These are phyloP conservation scores for Eurytoma adleriae DNA, from an alignment of 2,888 invertebrate genomes.

Conservation along the genomic window DNA sequence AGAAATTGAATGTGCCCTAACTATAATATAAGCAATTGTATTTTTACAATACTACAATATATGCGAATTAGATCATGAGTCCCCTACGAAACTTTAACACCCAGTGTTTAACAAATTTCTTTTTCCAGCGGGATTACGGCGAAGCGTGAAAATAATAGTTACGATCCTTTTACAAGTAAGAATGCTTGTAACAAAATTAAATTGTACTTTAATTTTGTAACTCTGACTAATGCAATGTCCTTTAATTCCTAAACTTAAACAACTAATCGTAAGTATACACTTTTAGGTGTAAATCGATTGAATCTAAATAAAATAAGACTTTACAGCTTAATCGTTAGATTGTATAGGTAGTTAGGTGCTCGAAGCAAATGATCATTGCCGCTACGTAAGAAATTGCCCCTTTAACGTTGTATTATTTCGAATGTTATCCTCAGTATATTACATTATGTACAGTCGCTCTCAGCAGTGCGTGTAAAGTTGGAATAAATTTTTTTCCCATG, in stretches of 20 bases:
- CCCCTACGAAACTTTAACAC: slow-evolving; percentile 21
- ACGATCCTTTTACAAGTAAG: background rate
- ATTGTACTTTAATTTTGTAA: slow-evolving; percentile 6
- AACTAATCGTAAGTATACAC: slow-evolving; percentile 26
- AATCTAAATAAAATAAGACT: slow-evolving; percentile 3
- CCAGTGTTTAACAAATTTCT: slow-evolving; percentile 22
- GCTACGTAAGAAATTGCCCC: slow-evolving; percentile 17
- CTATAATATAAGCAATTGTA: slow-evolving; percentile 28
- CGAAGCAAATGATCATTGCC: slow-evolving; percentile 32
- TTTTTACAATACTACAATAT: slow-evolving; percentile 9
- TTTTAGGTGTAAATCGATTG: slow-evolving; percentile 5
- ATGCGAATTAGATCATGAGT: slow-evolving; percentile 9
- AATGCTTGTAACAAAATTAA: slow-evolving; percentile 20
- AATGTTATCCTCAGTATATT: slow-evolving; percentile 42
- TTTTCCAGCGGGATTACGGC: background rate
- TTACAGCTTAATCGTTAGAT: slow-evolving; percentile 13
- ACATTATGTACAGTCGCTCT: slow-evolving; percentile 48
- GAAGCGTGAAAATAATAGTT: slow-evolving; percentile 32
- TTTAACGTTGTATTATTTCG: slow-evolving; percentile 22
- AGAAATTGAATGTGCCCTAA: slow-evolving; percentile 43
- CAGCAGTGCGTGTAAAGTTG: slow-evolving; percentile 22
- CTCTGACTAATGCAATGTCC: background rate
- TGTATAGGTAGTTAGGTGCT: background rate
- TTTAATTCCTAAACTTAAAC: slow-evolving; percentile 13
- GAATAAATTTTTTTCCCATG: slow-evolving; percentile 7